A percentile compares a stretch with the other conserved stretches of the same genome.
Conservation (phyloP, 2,797 vertebrate species). For the Rhinoraja longicauda region DNA sequence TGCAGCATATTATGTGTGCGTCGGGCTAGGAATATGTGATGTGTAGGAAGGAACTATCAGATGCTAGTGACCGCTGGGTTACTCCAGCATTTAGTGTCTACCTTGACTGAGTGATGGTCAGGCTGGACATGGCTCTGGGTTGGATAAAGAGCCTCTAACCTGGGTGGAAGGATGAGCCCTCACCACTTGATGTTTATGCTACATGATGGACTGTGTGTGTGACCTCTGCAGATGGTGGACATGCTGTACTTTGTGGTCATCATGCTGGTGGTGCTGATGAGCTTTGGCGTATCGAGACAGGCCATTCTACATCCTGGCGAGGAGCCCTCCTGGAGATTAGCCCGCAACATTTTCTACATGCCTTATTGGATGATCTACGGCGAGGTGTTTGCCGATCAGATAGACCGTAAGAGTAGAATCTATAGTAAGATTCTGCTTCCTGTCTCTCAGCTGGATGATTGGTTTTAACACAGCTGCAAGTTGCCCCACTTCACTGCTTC, state of each 20-base stretch:
- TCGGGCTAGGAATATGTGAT: background rate
- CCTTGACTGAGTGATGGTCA: too few relatives aligned
- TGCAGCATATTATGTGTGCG: background rate
- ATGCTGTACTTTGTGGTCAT: conserved; percentile 99
- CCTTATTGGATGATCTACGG: conserved; percentile 99
- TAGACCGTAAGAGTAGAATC: conserved; percentile 99
- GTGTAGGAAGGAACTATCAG: too few relatives aligned
- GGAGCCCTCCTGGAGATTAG: conserved; percentile 92
- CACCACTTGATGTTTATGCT: background rate
- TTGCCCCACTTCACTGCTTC: background rate
- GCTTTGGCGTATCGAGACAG: conserved; percentile 92
- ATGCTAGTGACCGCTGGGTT: too few relatives aligned
- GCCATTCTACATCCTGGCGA: conserved; percentile 96
- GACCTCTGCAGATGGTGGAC: conserved; percentile 82
- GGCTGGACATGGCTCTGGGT: too few relatives aligned
- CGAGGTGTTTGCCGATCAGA: conserved; percentile 99
- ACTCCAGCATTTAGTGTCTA: too few relatives aligned
- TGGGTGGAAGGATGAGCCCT: background rate
- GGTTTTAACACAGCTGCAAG: conserved; percentile 41
- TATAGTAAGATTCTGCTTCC: conserved; percentile 99
- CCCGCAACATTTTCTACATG: conserved; percentile 99
- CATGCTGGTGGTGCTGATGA: conserved; percentile 98
- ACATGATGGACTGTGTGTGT: background rate
- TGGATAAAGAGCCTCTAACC: too few relatives aligned
- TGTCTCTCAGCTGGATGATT: conserved; percentile 86